phyloP scores from a whole-genome alignment of 2,888 invertebrate species.

The Cephonodes hylas region DNA sequence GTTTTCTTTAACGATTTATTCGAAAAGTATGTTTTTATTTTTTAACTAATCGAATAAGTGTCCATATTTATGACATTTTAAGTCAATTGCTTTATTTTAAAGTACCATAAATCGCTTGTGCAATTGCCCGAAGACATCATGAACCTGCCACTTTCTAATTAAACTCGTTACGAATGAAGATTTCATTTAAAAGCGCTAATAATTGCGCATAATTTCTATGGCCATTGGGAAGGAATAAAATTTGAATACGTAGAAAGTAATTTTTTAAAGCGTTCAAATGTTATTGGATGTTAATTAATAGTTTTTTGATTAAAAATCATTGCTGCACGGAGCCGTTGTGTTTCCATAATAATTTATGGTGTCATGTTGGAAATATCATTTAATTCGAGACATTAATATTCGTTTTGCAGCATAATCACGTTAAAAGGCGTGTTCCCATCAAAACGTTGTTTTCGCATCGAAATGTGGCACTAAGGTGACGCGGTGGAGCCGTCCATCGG shows the following conservation, averaged over 20 bases:
- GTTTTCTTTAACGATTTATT: neutral
- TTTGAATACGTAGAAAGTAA: constrained; percentile 11
- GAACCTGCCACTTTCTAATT: constrained; percentile 13
- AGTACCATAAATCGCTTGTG: constrained; percentile 2
- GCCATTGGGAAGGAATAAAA: constrained; percentile 6
- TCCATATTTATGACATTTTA: neutral
- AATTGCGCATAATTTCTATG: constrained; percentile 9
- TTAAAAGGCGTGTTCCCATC: neutral
- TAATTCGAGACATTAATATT: neutral
- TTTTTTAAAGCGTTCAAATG: neutral
- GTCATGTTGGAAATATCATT: neutral
- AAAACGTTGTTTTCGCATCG: constrained; percentile 42
- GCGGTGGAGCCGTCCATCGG: constrained; percentile 56
- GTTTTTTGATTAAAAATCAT: constrained; percentile 2
- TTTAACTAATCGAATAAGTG: neutral
- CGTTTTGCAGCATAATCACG: neutral
- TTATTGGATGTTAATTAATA: constrained; percentile 1
- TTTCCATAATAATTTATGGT: neutral
- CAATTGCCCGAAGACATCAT: constrained; percentile 6
- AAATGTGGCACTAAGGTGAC: constrained; percentile 71
- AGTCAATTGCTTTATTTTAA: constrained; percentile 1
- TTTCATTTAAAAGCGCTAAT: constrained; percentile 5
- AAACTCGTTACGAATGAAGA: constrained; percentile 8
- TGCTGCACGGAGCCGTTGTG: neutral
- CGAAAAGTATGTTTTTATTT: neutral